Base-by-base conservation (phyloP, 1,140 invertebrate genomes). In the Thalassaphorura encarpata region DNA sequence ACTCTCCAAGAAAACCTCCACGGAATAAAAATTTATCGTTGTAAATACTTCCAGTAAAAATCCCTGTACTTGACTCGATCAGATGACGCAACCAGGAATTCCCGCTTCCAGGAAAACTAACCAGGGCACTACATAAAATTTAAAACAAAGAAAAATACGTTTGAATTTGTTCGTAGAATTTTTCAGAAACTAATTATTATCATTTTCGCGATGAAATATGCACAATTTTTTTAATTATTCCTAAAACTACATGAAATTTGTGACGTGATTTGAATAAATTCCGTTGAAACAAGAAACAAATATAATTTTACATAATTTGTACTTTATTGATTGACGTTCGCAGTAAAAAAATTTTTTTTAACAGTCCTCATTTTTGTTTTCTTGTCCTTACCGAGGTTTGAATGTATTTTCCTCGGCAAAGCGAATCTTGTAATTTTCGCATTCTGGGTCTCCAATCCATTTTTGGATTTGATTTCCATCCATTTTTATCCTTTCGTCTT, bases 71-170 rank as follows among this genome's bases (percentile, higher is more conserved):
- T 1, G 50, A 42, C 40, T 61, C 60, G 8, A 61, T 46, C 26
- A 61, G 21, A 47, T 57, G 57, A 11, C 60, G 50, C 8, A 57
- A 15, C 62, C 58, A 60, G 15, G 58, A 60, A 45, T 64, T 58
- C 15, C 58, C 62, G n/a, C 48, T 56, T 21, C 62, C 62, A 19
- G 62, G 62, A 47, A 55, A 64, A 42, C 62, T 64, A 11, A 61
- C 58, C 24, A 64, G 47, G 42, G 62, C 62, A 27, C 62, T 64
- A 31, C 6, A 50, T 50, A 28, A 45, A 6, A 19, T 36, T 16
- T n/a, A 24, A 41, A 23, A 15, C 16, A 40, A 26, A 16, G n/a
- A 24, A 40, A 39, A 36, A 19, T 11, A 41, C 27, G 4, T 19
- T 8, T 19, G 5, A 43, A 8, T 43, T 43, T 11, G 8, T 21